Base-by-base conservation (phyloP, 2,113 vertebrate species). In the Phrynosoma blainvillii region DNA sequence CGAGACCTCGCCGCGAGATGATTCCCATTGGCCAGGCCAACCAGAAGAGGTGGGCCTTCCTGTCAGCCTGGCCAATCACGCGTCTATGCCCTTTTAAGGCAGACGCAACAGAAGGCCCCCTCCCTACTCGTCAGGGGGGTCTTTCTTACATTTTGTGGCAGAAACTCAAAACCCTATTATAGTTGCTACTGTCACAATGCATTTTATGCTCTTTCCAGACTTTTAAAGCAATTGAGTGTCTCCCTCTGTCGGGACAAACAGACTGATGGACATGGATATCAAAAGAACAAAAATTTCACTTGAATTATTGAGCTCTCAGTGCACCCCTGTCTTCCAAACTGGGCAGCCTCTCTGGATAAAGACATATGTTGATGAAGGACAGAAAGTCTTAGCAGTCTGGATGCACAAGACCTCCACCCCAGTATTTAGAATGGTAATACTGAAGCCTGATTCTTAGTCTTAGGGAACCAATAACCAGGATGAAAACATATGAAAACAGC, bases 91-190 rank as follows among this genome's bases (percentile, higher is more conserved):
- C n/a, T n/a, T n/a, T n/a, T n/a, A n/a, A n/a, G n/a, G n/a, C n/a
- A n/a, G n/a, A n/a, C n/a, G n/a, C n/a, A n/a, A n/a, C n/a, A n/a
- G n/a, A n/a, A n/a, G n/a, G n/a, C n/a, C n/a, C n/a, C n/a, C n/a
- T n/a, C n/a, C n/a, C n/a, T n/a, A n/a, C n/a, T n/a, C n/a, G n/a
- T n/a, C n/a, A n/a, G n/a, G n/a, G n/a, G n/a, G n/a, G n/a, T n/a
- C n/a, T n/a, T 92, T 73, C 92, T 93, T 0, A 88, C 95, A 94
- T 94, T 91, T 92, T 52, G 3, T 92, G 85, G 90, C 92, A 93
- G 90, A 89, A 94, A 82, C 88, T 92, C 86, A 56, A 68, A 81
- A 47, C 88, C 88, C 84, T 79, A 68, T 85, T 90, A 88, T 8
- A 54, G 65, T 56, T 79, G 80, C 88, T 90, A 40, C 84, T 89